Percentiles rank a stretch among this genome's conserved stretches.
These are phyloP conservation scores for Lochmaea capreae DNA, from an alignment of 2,888 invertebrate genomes.

Conservation along the genomic window DNA sequence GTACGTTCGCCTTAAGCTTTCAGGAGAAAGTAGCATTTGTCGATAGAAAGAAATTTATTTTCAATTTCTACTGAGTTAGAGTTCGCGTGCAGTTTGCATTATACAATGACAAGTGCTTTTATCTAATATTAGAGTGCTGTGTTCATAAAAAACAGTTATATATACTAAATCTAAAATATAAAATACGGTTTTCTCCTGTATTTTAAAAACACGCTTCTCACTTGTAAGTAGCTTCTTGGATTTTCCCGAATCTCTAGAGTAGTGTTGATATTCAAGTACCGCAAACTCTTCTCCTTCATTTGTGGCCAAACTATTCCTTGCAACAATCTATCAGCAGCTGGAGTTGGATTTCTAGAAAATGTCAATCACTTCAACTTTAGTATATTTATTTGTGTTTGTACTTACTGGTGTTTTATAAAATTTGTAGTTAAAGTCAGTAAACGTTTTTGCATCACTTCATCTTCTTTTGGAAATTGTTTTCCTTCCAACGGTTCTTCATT, in stretches of 20 bases:
- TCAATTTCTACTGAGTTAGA: too few species aligned
- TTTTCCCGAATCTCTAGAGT: conserved; percentile 34
- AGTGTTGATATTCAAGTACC: conserved; percentile 36
- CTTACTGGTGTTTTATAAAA: conserved; percentile 34
- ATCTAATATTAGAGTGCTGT: too few species aligned
- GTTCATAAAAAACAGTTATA: conserved; percentile 20
- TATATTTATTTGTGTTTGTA: not conserved
- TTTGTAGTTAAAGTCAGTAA: conserved; percentile 26
- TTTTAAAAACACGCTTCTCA: conserved; percentile 26
- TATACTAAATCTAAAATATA: conserved; percentile 9
- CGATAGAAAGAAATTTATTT: too few species aligned
- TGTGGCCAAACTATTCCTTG: conserved; percentile 20
- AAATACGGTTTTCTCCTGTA: conserved; percentile 28
- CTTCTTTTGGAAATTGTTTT: conserved; percentile 6
- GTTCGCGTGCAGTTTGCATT: too few species aligned
- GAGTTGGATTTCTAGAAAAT: conserved; percentile 31
- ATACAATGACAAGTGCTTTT: too few species aligned
- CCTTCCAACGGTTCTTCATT: not conserved
- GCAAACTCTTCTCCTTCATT: conserved; percentile 14
- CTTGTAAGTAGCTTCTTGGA: conserved; percentile 33
- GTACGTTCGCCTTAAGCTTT: too few species aligned
- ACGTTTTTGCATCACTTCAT: conserved; percentile 13
- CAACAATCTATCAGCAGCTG: conserved; percentile 7
- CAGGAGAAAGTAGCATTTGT: too few species aligned
- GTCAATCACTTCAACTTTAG: not conserved